Evolutionary conservation across 2,888 invertebrate species (phyloP).

Genomic region (Eilema griseolum): DNA sequence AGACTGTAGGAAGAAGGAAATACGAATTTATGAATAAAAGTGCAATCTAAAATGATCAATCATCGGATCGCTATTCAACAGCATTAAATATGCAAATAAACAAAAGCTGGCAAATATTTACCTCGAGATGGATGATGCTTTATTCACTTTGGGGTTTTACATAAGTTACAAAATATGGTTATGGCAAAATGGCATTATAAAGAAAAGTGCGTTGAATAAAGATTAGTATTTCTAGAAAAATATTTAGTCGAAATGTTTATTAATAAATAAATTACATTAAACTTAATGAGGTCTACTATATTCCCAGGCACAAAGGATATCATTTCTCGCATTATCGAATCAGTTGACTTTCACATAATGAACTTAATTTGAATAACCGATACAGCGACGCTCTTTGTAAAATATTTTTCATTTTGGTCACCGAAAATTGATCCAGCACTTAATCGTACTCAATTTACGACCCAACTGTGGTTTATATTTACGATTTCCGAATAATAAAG

Average conservation of each 20-base stretch:
- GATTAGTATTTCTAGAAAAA: no score
- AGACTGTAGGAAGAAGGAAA: no score
- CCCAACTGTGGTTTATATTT: constrained; percentile 49
- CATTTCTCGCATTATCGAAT: constrained; percentile 31
- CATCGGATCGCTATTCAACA: no score
- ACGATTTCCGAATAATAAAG: constrained; percentile 50
- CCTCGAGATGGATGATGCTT: no score
- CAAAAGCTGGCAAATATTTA: no score
- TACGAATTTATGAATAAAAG: not conserved
- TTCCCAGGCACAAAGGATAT: constrained; percentile 31
- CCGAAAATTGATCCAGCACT: constrained; percentile 51
- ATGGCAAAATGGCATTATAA: no score
- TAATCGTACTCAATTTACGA: constrained; percentile 51
- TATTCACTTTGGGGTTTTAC: no score
- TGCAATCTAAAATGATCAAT: not conserved
- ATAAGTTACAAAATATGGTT: no score
- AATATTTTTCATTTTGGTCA: constrained; percentile 49
- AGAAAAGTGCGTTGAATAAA: no score
- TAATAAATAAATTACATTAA: not conserved
- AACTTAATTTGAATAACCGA: constrained; percentile 52
- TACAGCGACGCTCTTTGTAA: constrained; percentile 35
- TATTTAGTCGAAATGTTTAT: no score
- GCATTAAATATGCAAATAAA: no score
- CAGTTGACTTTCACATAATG: constrained; percentile 34
- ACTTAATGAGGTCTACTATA: constrained; percentile 7